Evolutionary conservation across 1,140 invertebrate genomes (phyloP).

Genomic region (Eupristina koningsbergeri): DNA sequence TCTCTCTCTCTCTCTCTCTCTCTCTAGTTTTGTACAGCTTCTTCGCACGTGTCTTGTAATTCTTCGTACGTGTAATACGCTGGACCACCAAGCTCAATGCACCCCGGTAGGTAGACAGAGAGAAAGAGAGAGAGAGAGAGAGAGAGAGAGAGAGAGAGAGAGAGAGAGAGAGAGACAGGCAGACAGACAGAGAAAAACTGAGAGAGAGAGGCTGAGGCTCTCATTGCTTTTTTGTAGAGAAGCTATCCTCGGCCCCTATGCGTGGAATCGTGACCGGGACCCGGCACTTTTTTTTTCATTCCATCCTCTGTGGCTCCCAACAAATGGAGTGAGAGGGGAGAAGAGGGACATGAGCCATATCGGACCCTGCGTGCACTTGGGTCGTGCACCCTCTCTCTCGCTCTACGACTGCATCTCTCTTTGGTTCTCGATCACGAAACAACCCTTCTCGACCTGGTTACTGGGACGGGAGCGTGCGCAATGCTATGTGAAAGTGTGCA

Average conservation of each 20-base stretch:
- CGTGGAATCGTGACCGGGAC: conserved; percentile 55
- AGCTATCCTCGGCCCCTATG: conserved; percentile 53
- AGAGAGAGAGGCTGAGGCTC: conserved; percentile 48
- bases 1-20: not conserved
- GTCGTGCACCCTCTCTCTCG: conserved; percentile 1
- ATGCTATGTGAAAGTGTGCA: conserved; percentile 37
- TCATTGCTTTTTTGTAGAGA: conserved; percentile 30
- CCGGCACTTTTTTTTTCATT: not conserved
- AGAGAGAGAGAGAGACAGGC: no score
- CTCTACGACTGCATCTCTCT: not conserved
- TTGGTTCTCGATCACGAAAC: conserved; percentile 49
- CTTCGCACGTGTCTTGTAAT: not conserved
- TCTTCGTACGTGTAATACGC: conserved; percentile 40
- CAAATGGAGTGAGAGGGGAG: not conserved
- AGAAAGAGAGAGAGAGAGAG: no score
- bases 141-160: no score
- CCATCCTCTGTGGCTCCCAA: conserved; percentile 5
- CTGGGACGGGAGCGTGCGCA: conserved; percentile 53
- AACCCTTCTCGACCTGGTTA: conserved; percentile 38
- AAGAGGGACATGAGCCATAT: conserved; percentile 7
- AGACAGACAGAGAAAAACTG: no score
- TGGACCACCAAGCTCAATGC: conserved; percentile 50
- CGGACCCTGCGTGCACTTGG: conserved; percentile 45
- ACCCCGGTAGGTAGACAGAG: conserved; percentile 53
- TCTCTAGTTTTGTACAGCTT: not conserved